phyloP scores from a whole-genome alignment of 2,113 vertebrate species.

The Festucalex cinctus region DNA sequence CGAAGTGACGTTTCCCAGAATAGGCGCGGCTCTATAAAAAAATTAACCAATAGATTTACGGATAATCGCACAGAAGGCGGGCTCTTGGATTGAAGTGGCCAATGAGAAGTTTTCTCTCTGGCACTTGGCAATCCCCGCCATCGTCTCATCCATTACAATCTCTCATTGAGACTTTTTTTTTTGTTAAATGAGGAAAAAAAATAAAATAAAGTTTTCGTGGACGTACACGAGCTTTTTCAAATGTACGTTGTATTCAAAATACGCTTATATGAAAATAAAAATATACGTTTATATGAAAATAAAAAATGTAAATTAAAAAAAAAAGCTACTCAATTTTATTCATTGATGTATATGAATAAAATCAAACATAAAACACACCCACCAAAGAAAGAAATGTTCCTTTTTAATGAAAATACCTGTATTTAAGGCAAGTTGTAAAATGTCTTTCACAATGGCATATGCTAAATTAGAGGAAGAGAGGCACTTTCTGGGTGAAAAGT shows the following conservation, averaged over 20 bases:
- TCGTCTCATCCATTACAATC: background rate
- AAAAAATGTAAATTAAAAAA: background rate
- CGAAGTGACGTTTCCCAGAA: constrained; percentile 28
- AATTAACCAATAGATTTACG: constrained; percentile 35
- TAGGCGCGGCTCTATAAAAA: constrained; percentile 1
- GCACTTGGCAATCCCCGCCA: constrained; percentile 1
- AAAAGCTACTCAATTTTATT: too few relatives aligned
- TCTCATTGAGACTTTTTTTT: constrained; percentile 8
- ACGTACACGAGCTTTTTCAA: background rate
- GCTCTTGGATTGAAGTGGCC: constrained; percentile 15
- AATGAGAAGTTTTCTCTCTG: constrained; percentile 59
- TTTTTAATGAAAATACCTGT: background rate
- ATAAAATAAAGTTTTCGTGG: constrained; percentile 29
- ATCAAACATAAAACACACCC: background rate
- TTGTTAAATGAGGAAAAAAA: too few relatives aligned
- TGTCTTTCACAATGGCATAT: background rate
- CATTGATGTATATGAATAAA: background rate
- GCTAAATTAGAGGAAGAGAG: background rate
- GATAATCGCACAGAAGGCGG: constrained; percentile 10
- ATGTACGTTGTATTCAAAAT: background rate
- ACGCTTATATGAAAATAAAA: background rate
- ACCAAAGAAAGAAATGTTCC: background rate
- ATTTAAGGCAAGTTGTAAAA: too few relatives aligned
- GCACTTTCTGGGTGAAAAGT: background rate
- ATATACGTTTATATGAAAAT: background rate